phyloP scores from a whole-genome alignment of 2,113 vertebrate species.

The Pseudonaja textilis region DNA sequence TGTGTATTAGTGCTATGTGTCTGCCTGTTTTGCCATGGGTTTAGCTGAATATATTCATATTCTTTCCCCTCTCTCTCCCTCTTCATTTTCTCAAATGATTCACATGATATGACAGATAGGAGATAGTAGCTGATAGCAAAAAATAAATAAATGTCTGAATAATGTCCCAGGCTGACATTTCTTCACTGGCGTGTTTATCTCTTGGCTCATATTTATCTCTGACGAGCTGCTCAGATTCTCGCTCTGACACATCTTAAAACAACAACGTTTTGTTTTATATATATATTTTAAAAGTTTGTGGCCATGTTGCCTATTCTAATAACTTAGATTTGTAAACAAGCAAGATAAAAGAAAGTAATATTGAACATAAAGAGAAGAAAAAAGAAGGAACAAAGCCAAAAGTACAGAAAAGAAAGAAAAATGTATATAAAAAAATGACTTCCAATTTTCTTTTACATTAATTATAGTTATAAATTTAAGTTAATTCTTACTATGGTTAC shows the following conservation, averaged over 20 bases:
- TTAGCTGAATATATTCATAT: conserved; percentile 29
- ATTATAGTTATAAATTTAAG: not conserved
- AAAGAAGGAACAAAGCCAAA: not conserved
- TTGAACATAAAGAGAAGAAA: not conserved
- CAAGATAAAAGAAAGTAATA: not conserved
- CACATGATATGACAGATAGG: conserved; percentile 9
- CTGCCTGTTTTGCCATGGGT: not conserved
- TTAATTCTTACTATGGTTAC: not conserved
- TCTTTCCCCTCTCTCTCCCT: too few species aligned
- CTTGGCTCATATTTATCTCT: conserved; percentile 37
- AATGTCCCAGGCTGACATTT: conserved; percentile 25
- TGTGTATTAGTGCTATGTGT: conserved; percentile 6
- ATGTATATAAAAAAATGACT: not conserved
- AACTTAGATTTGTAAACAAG: conserved; percentile 8
- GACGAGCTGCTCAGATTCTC: conserved; percentile 21
- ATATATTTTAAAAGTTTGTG: conserved; percentile 21
- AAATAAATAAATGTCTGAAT: not conserved
- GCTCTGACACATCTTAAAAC: conserved; percentile 29
- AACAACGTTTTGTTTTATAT: conserved; percentile 38
- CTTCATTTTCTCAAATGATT: conserved; percentile 5
- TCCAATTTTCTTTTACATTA: not conserved
- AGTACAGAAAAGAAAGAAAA: not conserved
- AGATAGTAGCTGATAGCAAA: conserved; percentile 7
- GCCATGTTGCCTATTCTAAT: conserved; percentile 36
- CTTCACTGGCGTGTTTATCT: conserved; percentile 32